phyloP scores from a whole-genome alignment of 2,797 vertebrate genomes.

The Lates japonicus region DNA sequence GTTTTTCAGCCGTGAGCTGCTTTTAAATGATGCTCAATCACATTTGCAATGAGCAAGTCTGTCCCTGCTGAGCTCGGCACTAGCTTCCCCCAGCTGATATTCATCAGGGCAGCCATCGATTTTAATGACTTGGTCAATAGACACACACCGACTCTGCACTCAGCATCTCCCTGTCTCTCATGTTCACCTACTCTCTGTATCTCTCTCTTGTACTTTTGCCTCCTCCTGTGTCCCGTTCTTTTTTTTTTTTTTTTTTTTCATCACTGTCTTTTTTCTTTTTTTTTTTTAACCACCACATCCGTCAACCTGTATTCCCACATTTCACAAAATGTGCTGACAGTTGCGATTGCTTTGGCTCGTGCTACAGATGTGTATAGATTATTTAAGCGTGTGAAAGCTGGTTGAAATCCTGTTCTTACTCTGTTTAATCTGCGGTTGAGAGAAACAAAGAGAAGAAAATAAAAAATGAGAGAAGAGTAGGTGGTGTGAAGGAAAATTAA shows the following conservation, averaged over 20 bases:
- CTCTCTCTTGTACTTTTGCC: constrained; percentile 23
- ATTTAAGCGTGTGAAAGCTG: constrained; percentile 12
- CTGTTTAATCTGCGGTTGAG: constrained; percentile 14
- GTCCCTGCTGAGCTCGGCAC: constrained; percentile 66
- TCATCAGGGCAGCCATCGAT: constrained; percentile 77
- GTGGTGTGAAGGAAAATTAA: constrained; percentile 59
- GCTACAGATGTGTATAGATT: constrained; percentile 21
- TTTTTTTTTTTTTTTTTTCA: constrained; percentile 14
- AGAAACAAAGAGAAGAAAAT: constrained; percentile 49
- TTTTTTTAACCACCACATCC: constrained; percentile 29
- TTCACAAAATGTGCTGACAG: constrained; percentile 28
- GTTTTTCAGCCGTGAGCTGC: constrained; percentile 37
- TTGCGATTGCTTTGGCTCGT: not conserved
- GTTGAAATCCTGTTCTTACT: not conserved
- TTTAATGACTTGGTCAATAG: constrained; percentile 80
- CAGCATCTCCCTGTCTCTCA: constrained; percentile 55
- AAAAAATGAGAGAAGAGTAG: constrained; percentile 18
- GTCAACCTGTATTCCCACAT: constrained; percentile 5
- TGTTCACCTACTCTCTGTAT: constrained; percentile 32
- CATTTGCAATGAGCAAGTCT: constrained; percentile 40
- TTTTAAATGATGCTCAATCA: constrained; percentile 65
- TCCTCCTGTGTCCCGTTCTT: constrained; percentile 6
- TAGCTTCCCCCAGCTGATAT: constrained; percentile 67
- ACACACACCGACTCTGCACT: constrained; percentile 62
- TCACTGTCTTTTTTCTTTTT: constrained; percentile 6